Percentiles rank a stretch among this genome's conserved stretches.
These are phyloP conservation scores for Noturus placidus DNA, from an alignment of 2,113 vertebrate genomes.

Conservation along the genomic window DNA sequence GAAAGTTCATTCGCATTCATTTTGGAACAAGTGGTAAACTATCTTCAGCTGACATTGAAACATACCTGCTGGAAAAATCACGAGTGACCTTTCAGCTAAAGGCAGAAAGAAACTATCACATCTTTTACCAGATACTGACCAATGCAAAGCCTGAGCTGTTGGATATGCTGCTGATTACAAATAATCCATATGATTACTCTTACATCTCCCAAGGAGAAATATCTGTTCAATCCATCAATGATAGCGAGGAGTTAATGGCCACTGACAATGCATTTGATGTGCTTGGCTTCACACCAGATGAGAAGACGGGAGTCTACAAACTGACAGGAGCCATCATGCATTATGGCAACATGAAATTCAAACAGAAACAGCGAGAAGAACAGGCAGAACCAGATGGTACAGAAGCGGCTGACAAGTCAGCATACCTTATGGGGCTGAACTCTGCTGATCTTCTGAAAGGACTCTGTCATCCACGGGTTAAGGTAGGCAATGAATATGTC, in stretches of 20 bases:
- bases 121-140: conserved; percentile 95
- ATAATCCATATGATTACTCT: conserved; percentile 90
- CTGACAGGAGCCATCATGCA: conserved; percentile 88
- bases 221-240: conserved; percentile 87
- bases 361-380: conserved; percentile 88
- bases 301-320: conserved; percentile 84
- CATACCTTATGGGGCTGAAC: conserved; percentile 81
- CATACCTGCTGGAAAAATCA: conserved; percentile 83
- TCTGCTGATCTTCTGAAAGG: conserved; percentile 79
- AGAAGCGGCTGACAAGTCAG: conserved; percentile 74
- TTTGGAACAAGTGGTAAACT: conserved; percentile 88
- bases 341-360: conserved; percentile 88
- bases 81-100: conserved; percentile 87
- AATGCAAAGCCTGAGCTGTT: conserved; percentile 91
- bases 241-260: conserved; percentile 85
- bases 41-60: conserved; percentile 88
- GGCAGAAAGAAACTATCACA: conserved; percentile 90
- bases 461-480: conserved; percentile 78
- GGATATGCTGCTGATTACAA: conserved; percentile 82
- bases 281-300: conserved; percentile 82
- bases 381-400: conserved; percentile 85
- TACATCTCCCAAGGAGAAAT: conserved; percentile 93
- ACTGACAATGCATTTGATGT: conserved; percentile 85
- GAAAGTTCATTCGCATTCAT: conserved; percentile 94
- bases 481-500: conserved; percentile 79